Conservation (phyloP, 2,113 vertebrate species). For the Mastomys natalensis region DNA sequence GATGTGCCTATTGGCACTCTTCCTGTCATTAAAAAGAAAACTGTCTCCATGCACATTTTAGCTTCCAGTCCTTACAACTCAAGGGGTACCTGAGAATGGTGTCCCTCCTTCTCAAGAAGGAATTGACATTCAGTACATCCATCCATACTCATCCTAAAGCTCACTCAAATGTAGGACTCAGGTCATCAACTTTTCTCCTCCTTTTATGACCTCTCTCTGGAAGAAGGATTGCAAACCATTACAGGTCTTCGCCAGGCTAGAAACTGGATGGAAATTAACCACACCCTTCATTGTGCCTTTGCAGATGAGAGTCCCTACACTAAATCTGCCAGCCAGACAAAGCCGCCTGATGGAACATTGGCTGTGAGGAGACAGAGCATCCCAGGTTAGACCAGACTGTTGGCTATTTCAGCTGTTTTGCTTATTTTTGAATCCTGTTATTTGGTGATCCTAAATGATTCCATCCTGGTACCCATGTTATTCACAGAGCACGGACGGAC, state of each 20-base stretch:
- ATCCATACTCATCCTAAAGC: conserved; percentile 22
- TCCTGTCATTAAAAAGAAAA: conserved; percentile 35
- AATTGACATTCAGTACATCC: conserved; percentile 28
- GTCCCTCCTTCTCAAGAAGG: conserved; percentile 38
- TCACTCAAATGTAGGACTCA: background rate
- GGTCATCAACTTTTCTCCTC: conserved; percentile 38
- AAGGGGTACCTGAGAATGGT: background rate
- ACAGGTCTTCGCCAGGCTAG: conserved; percentile 65
- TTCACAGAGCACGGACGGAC: background rate
- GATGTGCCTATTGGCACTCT: background rate
- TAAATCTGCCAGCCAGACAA: conserved; percentile 95
- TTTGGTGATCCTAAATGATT: conserved; percentile 66
- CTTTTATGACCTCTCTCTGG: conserved; percentile 56
- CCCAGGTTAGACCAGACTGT: conserved; percentile 91
- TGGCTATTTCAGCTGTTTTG: conserved; percentile 81
- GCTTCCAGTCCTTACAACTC: conserved; percentile 8
- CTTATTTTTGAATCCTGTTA: conserved; percentile 73
- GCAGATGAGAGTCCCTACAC: conserved; percentile 99
- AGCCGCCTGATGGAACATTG: conserved; percentile 95
- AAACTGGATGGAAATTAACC: conserved; percentile 82
- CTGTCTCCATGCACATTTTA: conserved; percentile 20
- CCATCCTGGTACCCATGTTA: conserved; percentile 61
- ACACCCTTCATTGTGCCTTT: conserved; percentile 86
- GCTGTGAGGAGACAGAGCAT: conserved; percentile 99
- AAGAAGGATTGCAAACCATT: conserved; percentile 75